Conservation (phyloP, 2,113 vertebrate species). For the Mandrillus leucophaeus region DNA sequence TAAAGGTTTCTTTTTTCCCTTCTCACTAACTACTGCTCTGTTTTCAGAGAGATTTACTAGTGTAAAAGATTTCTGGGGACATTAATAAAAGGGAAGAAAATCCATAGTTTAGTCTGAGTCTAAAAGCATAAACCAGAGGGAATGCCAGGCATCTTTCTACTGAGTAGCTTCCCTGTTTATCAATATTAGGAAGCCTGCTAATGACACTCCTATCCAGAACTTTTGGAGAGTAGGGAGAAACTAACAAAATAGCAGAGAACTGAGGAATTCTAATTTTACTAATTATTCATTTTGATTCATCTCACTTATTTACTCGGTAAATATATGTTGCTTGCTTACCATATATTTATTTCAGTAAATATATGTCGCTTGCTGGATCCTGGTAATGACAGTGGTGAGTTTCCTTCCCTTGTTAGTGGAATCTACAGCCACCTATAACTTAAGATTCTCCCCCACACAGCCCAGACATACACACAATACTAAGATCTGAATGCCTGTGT, state of each 20-base stretch:
- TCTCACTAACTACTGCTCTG: neutral
- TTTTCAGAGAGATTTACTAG: constrained; percentile 38
- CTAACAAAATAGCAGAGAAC: neutral
- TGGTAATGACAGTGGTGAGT: neutral
- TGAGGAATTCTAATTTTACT: neutral
- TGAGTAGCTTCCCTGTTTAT: neutral
- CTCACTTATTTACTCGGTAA: neutral
- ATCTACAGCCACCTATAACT: neutral
- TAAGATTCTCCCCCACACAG: neutral
- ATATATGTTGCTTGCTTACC: neutral
- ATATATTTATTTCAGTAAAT: neutral
- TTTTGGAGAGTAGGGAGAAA: neutral
- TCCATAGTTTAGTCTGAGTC: neutral
- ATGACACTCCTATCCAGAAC: neutral
- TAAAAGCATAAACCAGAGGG: neutral
- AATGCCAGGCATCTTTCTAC: neutral
- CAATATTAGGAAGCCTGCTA: neutral
- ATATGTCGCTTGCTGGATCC: neutral
- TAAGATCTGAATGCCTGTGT: neutral
- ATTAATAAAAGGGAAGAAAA: constrained; percentile 49
- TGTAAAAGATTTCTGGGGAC: constrained; percentile 14
- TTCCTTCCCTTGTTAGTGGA: neutral
- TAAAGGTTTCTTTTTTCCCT: neutral
- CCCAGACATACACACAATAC: neutral
- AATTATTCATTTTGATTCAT: neutral